Evolutionary conservation across 2,888 invertebrate genomes (phyloP).

Genomic region (Acronicta psi): DNA sequence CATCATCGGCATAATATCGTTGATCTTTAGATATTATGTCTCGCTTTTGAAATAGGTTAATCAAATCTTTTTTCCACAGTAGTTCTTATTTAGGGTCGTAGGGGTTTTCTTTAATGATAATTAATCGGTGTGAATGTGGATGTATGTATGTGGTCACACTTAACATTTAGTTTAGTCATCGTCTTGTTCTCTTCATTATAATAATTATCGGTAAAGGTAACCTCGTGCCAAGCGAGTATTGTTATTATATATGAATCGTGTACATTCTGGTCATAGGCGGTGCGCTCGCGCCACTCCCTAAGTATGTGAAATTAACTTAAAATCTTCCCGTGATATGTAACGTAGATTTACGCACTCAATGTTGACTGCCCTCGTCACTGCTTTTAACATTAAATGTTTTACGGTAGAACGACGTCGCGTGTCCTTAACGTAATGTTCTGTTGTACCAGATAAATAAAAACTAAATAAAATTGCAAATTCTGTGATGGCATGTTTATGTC

Average conservation of each 20-base stretch:
- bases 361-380: conserved; percentile 61
- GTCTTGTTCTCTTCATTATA: conserved; percentile 70
- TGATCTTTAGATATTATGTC: conserved; percentile 72
- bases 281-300: conserved; percentile 72
- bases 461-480: conserved; percentile 27
- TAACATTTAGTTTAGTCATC: conserved; percentile 80
- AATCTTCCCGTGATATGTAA: conserved; percentile 65
- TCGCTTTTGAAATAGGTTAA: conserved; percentile 77
- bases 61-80: conserved; percentile 75
- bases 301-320: conserved; percentile 72
- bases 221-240: conserved; percentile 76
- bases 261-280: conserved; percentile 87
- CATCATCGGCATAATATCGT: conserved; percentile 76
- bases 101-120: conserved; percentile 75
- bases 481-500: conserved; percentile 34
- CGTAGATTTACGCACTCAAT: conserved; percentile 58
- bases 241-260: conserved; percentile 81
- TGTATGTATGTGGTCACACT: conserved; percentile 81
- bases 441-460: conserved; percentile 18
- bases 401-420: conserved; percentile 28
- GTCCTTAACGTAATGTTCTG: conserved; percentile 29
- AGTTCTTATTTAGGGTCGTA: conserved; percentile 78
- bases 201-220: conserved; percentile 67
- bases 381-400: conserved; percentile 44
- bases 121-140: conserved; percentile 77